phyloP scores from a whole-genome alignment of 2,888 invertebrate genomes.

The Pammene aurita region DNA sequence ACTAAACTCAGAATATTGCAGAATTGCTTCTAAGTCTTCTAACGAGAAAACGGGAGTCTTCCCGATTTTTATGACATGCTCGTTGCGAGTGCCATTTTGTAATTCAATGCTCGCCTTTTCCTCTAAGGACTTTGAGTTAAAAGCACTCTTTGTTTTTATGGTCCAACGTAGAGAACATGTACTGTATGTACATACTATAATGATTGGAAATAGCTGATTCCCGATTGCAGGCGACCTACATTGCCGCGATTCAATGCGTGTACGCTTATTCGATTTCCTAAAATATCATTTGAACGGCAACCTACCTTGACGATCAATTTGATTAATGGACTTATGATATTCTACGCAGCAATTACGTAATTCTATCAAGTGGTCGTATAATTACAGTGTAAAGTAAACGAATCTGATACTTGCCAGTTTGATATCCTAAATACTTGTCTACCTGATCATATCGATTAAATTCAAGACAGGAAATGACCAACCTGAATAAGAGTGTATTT shows the following conservation, averaged over 20 bases:
- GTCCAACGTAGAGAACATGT: slow-evolving; percentile 2
- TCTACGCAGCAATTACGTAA: slow-evolving; percentile 27
- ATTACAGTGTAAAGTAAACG: slow-evolving; percentile 8
- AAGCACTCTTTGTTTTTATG: slow-evolving; percentile 35
- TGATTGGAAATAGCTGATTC: slow-evolving; percentile 69
- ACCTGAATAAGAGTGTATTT: slow-evolving; percentile 32
- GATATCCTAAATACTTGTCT: neutral
- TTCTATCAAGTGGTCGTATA: slow-evolving; percentile 15
- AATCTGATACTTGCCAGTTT: slow-evolving; percentile 9
- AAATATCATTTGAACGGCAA: slow-evolving; percentile 46
- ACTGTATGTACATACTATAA: slow-evolving; percentile 47
- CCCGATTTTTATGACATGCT: neutral
- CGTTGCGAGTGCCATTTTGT: slow-evolving; percentile 4
- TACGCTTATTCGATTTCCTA: slow-evolving; percentile 47
- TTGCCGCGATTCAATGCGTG: slow-evolving; percentile 54
- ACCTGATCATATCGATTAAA: slow-evolving; percentile 19
- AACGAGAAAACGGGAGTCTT: no score
- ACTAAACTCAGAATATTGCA: no score
- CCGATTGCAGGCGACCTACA: slow-evolving; percentile 67
- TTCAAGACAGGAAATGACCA: slow-evolving; percentile 27
- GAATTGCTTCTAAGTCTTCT: neutral
- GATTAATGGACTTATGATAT: slow-evolving; percentile 31
- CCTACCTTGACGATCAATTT: slow-evolving; percentile 23
- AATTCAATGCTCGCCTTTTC: slow-evolving; percentile 10
- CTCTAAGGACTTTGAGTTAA: slow-evolving; percentile 10